Percentiles rank a stretch among this genome's conserved stretches.
Conservation (phyloP, 2,888 invertebrate species). For the Melanchra persicariae region DNA sequence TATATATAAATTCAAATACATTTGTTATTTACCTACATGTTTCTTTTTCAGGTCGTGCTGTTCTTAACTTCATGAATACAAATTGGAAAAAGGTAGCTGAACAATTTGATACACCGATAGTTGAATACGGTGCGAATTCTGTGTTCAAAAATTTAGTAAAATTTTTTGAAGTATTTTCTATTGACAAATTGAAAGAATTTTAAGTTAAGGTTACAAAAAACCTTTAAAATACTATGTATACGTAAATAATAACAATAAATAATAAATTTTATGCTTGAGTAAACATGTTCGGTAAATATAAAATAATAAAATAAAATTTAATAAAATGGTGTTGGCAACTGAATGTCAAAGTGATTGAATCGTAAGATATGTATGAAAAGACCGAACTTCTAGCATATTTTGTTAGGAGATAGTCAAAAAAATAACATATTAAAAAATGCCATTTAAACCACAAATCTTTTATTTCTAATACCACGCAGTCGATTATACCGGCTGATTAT, state of each 20-base stretch:
- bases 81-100: slow-evolving; percentile 81
- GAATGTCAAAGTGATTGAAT: not conserved
- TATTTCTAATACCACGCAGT: slow-evolving; percentile 23
- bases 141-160: slow-evolving; percentile 73
- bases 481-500: not conserved
- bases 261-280: too few relatives aligned
- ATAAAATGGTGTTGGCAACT: too few relatives aligned
- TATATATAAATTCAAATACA: not conserved
- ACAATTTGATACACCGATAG: slow-evolving; percentile 80
- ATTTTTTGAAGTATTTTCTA: slow-evolving; percentile 72
- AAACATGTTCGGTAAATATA: too few relatives aligned
- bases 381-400: not conserved
- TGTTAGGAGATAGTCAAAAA: not conserved
- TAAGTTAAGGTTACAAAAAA: slow-evolving; percentile 17
- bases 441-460: slow-evolving; percentile 24
- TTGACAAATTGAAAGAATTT: slow-evolving; percentile 63
- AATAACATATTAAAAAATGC: slow-evolving; percentile 6
- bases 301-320: too few relatives aligned
- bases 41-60: slow-evolving; percentile 74
- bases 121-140: slow-evolving; percentile 74
- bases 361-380: not conserved
- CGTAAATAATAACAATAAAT: too few relatives aligned
- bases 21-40: slow-evolving; percentile 4
- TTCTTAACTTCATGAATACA: slow-evolving; percentile 79
- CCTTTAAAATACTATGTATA: not conserved